A percentile compares a stretch with the other conserved stretches of the same genome.
Evolutionary conservation across 2,113 vertebrate genomes (phyloP).

Genomic region (Ageneiosus marmoratus): DNA sequence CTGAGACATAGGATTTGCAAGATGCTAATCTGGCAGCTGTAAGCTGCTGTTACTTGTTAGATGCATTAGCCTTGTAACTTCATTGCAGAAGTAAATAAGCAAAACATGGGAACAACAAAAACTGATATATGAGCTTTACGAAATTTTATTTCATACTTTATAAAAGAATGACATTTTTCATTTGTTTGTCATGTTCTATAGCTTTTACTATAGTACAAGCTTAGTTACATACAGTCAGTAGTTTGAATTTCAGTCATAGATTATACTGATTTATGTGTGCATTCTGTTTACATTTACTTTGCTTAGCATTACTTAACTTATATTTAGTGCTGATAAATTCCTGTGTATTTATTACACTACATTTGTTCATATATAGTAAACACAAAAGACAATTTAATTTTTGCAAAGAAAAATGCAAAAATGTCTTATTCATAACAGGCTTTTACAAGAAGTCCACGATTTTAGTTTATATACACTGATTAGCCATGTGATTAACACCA

Average conservation of each 20-base stretch:
- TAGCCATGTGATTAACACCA: too few relatives aligned
- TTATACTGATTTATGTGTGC: background rate
- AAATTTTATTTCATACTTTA: background rate
- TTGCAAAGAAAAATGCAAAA: too few relatives aligned
- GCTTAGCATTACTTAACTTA: background rate
- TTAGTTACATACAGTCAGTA: background rate
- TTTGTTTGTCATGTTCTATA: background rate
- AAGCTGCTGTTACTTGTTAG: background rate
- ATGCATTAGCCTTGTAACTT: background rate
- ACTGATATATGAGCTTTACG: background rate
- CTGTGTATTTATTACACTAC: background rate
- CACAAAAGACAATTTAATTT: background rate
- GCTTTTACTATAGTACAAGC: background rate
- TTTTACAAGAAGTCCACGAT: too few relatives aligned
- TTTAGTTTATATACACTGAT: too few relatives aligned
- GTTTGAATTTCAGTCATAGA: background rate
- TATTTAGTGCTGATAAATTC: background rate
- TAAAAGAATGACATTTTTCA: background rate
- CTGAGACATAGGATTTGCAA: background rate
- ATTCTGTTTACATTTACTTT: background rate
- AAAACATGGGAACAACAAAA: background rate
- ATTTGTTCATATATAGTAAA: background rate
- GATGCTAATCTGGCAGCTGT: background rate
- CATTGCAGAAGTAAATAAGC: background rate
- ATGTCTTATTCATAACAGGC: too few relatives aligned